These are phyloP conservation scores for Callospermophilus lateralis DNA, from an alignment of 2,113 vertebrate species.

Conservation along the genomic window DNA sequence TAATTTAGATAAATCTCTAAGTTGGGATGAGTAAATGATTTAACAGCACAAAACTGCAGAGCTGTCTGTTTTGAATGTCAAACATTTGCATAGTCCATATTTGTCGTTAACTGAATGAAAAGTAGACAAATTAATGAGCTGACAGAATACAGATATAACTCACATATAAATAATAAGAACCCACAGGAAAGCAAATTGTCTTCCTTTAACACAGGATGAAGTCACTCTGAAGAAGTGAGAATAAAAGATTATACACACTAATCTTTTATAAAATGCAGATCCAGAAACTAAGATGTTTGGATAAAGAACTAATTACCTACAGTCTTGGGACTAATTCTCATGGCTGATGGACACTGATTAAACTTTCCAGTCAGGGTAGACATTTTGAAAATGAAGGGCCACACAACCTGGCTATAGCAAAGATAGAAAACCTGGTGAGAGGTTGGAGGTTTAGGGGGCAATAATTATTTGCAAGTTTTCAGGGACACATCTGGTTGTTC, in stretches of 20 bases:
- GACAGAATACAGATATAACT: slow-evolving; percentile 56
- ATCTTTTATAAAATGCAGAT: slow-evolving; percentile 7
- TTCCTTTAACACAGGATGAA: not conserved
- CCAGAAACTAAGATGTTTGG: not conserved
- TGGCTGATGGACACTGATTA: not conserved
- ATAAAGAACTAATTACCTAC: not conserved
- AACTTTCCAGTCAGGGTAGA: not conserved
- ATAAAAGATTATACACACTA: not conserved
- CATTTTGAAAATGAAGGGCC: not conserved
- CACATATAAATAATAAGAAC: slow-evolving; percentile 24
- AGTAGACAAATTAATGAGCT: slow-evolving; percentile 71
- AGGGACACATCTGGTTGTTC: not conserved
- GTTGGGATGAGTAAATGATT: slow-evolving; percentile 55
- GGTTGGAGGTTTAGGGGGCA: not conserved
- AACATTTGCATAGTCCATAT: slow-evolving; percentile 58
- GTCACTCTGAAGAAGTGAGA: slow-evolving; percentile 6
- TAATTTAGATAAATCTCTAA: slow-evolving; percentile 69
- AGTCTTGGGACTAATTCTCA: not conserved
- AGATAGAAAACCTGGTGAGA: not conserved
- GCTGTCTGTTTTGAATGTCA: slow-evolving; percentile 72
- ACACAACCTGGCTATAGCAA: not conserved
- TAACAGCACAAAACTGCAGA: slow-evolving; percentile 58
- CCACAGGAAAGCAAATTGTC: not conserved
- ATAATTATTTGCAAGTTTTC: not conserved
- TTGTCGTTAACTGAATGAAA: slow-evolving; percentile 72